Evolutionary conservation across 2,888 invertebrate genomes (phyloP), one percentile per base, ranked within the genome.

Genomic region (Trimorus sp.): DNA sequence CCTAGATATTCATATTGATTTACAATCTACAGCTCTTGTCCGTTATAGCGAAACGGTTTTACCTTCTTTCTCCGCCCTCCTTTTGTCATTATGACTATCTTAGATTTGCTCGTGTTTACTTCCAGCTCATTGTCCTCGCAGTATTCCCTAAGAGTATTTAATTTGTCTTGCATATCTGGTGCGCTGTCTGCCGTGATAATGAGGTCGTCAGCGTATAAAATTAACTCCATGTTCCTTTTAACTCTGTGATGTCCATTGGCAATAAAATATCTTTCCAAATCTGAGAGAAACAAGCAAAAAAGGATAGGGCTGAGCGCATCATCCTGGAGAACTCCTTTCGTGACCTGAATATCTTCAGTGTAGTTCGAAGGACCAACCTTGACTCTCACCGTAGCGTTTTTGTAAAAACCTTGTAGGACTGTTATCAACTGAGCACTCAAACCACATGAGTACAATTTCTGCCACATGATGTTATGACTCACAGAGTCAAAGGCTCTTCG

Each of bases 281-380:
- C 83, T 1, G 51, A 51, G 8, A 51, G 51, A 14, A 51, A 51
- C 8, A 51, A 6, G 14, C 51, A 51, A 14, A 82, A 83, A 9
- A 83, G 49, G 1, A 68, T 59, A 1, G 82, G 79, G 7, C 81
- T 82, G 1, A 66, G 60, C 2, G 75, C 60, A 12, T 82, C 79
- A 0, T 79, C 82, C 6, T 36, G 37, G 7, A 56, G 56, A 11
- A 56, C 40, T 38, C 40, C 58, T 26, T 14, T 54, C 8, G 54
- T 54, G 7, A 36, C 26, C n/a, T 54, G 16, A 26, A 54, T 54
- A 11, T 45, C 45, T 0, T 15, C 26, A 2, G 45, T 60, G 11
- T 45, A 45, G 6, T 54, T n/a, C 8, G 54, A 7, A n/a, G 54
- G 54, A 26, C 14, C n/a, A 15, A 66, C 8, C 16, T 66, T 66